Conservation (phyloP, 2,888 invertebrate genomes). For the Perdita meconis region DNA sequence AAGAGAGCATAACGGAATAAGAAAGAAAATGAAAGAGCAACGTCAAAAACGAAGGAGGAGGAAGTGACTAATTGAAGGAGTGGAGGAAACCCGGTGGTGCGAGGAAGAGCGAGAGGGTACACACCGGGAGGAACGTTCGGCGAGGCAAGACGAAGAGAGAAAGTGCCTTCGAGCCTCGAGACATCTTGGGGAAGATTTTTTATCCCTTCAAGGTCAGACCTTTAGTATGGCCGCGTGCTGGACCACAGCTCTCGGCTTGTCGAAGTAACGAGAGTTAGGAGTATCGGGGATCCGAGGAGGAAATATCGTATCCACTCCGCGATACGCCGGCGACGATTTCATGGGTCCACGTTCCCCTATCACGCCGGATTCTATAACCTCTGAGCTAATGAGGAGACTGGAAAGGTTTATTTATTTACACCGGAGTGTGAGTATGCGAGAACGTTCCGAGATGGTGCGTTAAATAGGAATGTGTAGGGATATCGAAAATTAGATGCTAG, state of each 20-base stretch:
- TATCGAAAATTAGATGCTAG: too few species aligned
- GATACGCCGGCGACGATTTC: conserved; percentile 37
- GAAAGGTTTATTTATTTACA: too few species aligned
- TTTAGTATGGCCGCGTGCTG: conserved; percentile 81
- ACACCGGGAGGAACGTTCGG: conserved; percentile 27
- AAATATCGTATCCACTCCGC: conserved; percentile 74
- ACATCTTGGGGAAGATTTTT: conserved; percentile 77
- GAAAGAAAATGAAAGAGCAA: conserved; percentile 43
- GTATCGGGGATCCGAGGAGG: conserved; percentile 69
- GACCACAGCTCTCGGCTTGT: conserved; percentile 72
- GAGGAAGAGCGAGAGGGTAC: conserved; percentile 37
- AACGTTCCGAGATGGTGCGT: too few species aligned
- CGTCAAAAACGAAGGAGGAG: conserved; percentile 60
- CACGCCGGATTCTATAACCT: background rate
- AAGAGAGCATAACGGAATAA: conserved; percentile 19
- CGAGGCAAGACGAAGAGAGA: conserved; percentile 54
- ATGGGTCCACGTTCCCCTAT: background rate
- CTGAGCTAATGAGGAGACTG: too few species aligned
- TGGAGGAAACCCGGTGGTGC: conserved; percentile 47
- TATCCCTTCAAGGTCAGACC: conserved; percentile 80
- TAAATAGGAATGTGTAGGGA: too few species aligned
- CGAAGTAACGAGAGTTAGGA: conserved; percentile 57
- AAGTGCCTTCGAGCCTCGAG: conserved; percentile 65
- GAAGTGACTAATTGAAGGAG: conserved; percentile 66
- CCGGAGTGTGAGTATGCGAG: too few species aligned